Percentiles rank a stretch among this genome's conserved stretches.
These are phyloP conservation scores for Lucilia sericata DNA, from an alignment of 1,140 invertebrate species.

Conservation along the genomic window DNA sequence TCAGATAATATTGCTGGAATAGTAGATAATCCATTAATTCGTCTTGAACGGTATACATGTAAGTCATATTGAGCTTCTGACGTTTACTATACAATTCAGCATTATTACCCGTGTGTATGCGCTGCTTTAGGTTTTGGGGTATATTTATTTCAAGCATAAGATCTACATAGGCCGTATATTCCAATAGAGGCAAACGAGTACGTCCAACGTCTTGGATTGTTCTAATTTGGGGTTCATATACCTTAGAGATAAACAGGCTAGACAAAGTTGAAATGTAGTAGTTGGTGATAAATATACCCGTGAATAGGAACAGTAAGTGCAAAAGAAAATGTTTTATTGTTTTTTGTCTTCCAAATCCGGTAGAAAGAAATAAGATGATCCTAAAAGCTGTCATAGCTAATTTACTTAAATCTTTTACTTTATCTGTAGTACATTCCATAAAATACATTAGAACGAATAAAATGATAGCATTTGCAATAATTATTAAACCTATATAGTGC, in stretches of 20 bases:
- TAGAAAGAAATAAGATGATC: neutral
- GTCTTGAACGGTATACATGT: neutral
- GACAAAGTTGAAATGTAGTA: neutral
- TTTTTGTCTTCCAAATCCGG: neutral
- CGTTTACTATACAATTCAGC: neutral
- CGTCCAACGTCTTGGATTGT: neutral
- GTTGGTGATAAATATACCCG: constrained; percentile 5
- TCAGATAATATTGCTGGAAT: constrained; percentile 11
- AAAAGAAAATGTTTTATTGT: neutral
- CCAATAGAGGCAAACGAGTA: neutral
- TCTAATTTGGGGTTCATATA: neutral
- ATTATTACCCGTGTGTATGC: neutral
- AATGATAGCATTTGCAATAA: neutral
- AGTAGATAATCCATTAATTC: neutral
- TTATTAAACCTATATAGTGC: neutral
- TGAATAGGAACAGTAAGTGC: neutral
- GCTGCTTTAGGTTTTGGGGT: neutral
- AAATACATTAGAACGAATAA: neutral
- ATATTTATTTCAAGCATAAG: neutral
- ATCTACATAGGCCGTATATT: neutral
- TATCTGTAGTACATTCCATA: neutral
- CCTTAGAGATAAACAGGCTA: neutral
- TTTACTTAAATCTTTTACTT: neutral
- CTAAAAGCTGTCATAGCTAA: neutral
- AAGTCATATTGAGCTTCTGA: neutral